Evolutionary conservation across 2,797 vertebrate species (phyloP).

Genomic region (Microchirus variegatus): DNA sequence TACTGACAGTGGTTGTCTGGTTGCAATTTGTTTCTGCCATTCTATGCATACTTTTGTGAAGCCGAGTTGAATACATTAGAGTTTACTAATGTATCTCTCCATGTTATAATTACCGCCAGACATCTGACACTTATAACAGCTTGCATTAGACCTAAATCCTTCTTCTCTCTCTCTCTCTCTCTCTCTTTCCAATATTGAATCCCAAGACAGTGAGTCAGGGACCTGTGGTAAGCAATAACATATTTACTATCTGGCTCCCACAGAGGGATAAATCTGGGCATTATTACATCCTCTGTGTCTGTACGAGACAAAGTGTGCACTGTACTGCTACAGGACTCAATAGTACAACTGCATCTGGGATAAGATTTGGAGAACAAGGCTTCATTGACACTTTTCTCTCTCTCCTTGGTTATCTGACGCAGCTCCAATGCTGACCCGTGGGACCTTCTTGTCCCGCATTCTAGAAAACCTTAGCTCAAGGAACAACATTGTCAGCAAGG

Average conservation of each 20-base stretch:
- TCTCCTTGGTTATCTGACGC: constrained; percentile 48
- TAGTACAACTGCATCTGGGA: constrained; percentile 24
- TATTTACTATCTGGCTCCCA: constrained; percentile 53
- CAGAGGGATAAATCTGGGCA: constrained; percentile 40
- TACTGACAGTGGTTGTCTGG: not conserved
- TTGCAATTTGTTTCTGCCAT: not conserved
- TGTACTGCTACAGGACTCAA: constrained; percentile 35
- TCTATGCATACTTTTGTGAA: not conserved
- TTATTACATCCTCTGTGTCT: constrained; percentile 47
- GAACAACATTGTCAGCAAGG: constrained; percentile 17
- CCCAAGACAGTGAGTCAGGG: constrained; percentile 32
- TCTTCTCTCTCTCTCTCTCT: constrained; percentile 10
- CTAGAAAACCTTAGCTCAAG: constrained; percentile 24
- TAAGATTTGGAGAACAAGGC: constrained; percentile 60
- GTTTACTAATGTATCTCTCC: not conserved
- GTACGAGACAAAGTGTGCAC: constrained; percentile 42
- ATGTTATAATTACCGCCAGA: not conserved
- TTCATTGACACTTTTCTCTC: constrained; percentile 52
- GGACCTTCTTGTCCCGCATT: constrained; percentile 32
- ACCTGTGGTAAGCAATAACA: constrained; percentile 40
- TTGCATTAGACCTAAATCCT: constrained; percentile 20
- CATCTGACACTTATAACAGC: constrained; percentile 10
- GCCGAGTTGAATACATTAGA: not conserved
- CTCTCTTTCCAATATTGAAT: constrained; percentile 32
- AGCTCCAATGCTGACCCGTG: constrained; percentile 39